Percentiles rank a stretch among this genome's conserved stretches.
Evolutionary conservation across 1,140 invertebrate species (phyloP).

Genomic region (Cydia amplana): DNA sequence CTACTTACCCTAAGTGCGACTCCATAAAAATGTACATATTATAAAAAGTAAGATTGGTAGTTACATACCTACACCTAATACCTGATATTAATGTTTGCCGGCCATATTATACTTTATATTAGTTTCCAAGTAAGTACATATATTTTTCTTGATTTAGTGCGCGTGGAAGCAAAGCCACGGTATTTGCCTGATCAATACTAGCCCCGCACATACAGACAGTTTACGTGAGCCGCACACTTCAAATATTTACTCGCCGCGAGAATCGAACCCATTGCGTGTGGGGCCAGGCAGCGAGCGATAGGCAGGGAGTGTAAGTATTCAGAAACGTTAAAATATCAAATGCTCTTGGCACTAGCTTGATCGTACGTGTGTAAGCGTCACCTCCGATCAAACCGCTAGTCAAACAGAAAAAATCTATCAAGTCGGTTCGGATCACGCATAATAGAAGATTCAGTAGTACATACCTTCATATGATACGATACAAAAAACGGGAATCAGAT

Average conservation of each 20-base stretch:
- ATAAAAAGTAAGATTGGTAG: no score
- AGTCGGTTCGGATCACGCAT: no score
- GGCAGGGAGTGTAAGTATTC: background rate
- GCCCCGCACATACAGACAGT: constrained; percentile 23
- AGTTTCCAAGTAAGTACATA: background rate
- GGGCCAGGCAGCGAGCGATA: constrained; percentile 37
- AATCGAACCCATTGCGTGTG: constrained; percentile 41
- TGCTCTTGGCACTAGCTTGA: no score
- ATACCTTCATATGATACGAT: no score
- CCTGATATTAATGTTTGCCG: background rate
- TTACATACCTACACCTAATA: no score
- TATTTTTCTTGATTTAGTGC: constrained; percentile 13
- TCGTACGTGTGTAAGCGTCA: no score
- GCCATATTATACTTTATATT: background rate
- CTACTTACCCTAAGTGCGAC: no score
- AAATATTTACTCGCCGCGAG: constrained; percentile 56
- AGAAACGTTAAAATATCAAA: background rate
- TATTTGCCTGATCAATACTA: constrained; percentile 25
- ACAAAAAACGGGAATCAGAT: no score
- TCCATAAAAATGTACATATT: no score
- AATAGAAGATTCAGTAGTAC: no score
- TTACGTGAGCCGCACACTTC: constrained; percentile 34
- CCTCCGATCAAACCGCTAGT: no score
- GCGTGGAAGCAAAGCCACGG: constrained; percentile 15
- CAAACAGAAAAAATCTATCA: no score